Base-by-base conservation (phyloP, 2,113 vertebrate species). In the Eulemur macaco region DNA sequence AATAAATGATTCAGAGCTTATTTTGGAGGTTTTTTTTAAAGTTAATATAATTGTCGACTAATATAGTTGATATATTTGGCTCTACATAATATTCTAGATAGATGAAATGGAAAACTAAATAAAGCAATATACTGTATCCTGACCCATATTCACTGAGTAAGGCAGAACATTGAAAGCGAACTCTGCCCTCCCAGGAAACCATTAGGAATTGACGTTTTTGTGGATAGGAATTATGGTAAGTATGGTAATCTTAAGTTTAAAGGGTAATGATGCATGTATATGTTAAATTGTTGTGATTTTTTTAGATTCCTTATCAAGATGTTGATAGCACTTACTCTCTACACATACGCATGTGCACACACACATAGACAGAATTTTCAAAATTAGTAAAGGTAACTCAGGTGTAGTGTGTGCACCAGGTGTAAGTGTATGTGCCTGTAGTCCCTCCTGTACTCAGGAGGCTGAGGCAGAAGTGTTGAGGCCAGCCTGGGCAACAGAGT, bases 91-190 rank as follows among this genome's bases (percentile, higher is more conserved):
- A 74, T 21, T 81, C 69, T 86, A 54, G 34, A 31, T 82, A 89
- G 96, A 42, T 83, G n/a, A 73, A 76, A 66, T 89, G 31, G 68
- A 77, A 95, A 92, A 56, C 50, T 84, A 94, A 68, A 31, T 92
- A 47, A 89, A 77, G 60, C 81, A 47, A 23, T 50, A 74, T 56
- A 5, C 23, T 12, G 0, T 71, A 68, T 82, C 18, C 42, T 73
- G 34, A 73, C 20, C 85, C 39, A 64, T 86, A 85, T 10, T 82
- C 12, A 29, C 29, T 71, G 50, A 31, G 10, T 89, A 73, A 95
- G 73, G n/a, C n/a, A 92, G 39, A 63, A 6, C 23, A 60, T 39
- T 73, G 47, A 92, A 95, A 89, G 54, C 27, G 73, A 60, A 66
- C 60, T 1, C 21, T 6, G 9, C 11, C 5, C 13, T 27, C 5